Evolutionary conservation across 2,888 invertebrate species (phyloP), one percentile per base, ranked within the genome.

Genomic region (Dynastes maya): DNA sequence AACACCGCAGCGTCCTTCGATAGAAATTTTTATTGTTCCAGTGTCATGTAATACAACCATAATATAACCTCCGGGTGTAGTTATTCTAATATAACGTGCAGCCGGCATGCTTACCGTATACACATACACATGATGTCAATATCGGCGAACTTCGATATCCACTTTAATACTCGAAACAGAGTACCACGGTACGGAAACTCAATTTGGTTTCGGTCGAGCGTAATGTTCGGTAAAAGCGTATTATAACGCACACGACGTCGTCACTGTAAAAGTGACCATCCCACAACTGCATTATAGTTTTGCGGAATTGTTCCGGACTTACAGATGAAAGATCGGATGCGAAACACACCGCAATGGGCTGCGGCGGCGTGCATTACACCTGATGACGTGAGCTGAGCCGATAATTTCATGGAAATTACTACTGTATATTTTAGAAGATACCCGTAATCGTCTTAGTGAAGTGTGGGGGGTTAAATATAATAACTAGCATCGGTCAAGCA

Each of bases 21-120:
- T 61, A 74, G 72, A 74, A 74, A 74, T 61, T 74, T 74, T 74
- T 74, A 74, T 74, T 74, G 45, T 55, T 61, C 49, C 61, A 74
- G n/a, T 27, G 63, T 63, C 72, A 49, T 74, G 72, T 74, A 74
- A 74, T 74, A 74, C 45, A 61, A 74, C 63, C 61, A 45, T 74
- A 74, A 74, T 63, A 40, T 29, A 74, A 61, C 72, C 72, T 74
- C 61, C 27, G 72, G 72, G 72, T 29, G 72, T 61, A 61, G 72
- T 74, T 74, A 74, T 74, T 63, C 61, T 74, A 74, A 74, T 74
- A 49, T 74, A 74, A 74, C 72, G 55, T 58, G 72, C 72, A 63
- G 61, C 45, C 72, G 72, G 55, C 27, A 49, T 55, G 40, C 55
- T 40, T 27, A 27, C 49, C 22, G 6, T 32, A 74, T 63, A 74